A percentile compares a stretch with the other conserved stretches of the same genome.
Conservation (phyloP, 53 echinoderm and acorn worm genomes). For the Patiria pectinifera region DNA sequence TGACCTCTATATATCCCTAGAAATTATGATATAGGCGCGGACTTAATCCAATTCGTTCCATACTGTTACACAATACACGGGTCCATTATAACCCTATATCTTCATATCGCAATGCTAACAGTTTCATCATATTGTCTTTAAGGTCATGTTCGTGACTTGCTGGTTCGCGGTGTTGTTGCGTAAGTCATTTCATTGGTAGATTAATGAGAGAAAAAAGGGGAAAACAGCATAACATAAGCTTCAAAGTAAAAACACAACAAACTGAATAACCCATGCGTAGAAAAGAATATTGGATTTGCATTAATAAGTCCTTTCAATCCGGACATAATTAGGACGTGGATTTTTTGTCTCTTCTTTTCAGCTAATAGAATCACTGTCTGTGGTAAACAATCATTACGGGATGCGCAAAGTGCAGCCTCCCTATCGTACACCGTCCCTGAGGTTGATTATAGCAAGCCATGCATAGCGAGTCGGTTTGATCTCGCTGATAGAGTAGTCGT, state of each 20-base stretch:
- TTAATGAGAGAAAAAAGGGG: no score
- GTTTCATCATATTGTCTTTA: no score
- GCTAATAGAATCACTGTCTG: not conserved
- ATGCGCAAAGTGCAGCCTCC: conserved; percentile 28
- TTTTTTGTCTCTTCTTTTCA: not conserved
- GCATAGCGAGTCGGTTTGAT: not conserved
- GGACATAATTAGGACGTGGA: not conserved
- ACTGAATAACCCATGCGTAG: not conserved
- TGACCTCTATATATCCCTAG: no score
- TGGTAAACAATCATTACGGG: not conserved
- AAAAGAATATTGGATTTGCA: not conserved
- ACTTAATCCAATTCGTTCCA: no score
- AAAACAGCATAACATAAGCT: not conserved
- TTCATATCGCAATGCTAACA: no score
- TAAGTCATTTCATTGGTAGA: no score
- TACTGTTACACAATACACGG: no score
- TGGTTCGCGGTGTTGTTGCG: no score
- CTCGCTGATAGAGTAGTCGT: not conserved
- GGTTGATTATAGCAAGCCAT: not conserved
- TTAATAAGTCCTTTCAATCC: not conserved
- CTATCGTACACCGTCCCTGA: not conserved
- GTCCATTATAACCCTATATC: no score
- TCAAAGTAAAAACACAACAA: not conserved
- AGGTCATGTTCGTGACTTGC: no score
- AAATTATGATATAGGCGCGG: no score